A percentile compares a stretch with the other conserved stretches of the same genome.
phyloP scores from a whole-genome alignment of 2,888 invertebrate species.

The Parthenolecanium corni region DNA sequence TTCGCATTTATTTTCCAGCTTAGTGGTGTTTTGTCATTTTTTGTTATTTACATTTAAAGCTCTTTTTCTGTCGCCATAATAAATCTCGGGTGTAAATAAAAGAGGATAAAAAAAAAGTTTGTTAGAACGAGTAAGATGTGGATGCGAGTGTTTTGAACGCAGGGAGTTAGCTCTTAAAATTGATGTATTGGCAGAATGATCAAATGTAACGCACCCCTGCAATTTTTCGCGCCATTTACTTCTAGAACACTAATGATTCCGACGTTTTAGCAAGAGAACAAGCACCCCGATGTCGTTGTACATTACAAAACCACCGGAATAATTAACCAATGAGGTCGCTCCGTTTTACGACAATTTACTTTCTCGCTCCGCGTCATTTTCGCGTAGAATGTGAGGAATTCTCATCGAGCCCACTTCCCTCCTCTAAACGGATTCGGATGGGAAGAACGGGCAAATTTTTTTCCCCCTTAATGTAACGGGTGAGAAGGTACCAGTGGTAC shows the following conservation, averaged over 20 bases:
- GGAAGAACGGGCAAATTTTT: too few species aligned
- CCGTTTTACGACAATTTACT: constrained; percentile 25
- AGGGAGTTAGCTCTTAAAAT: constrained; percentile 25
- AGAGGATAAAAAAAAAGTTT: neutral
- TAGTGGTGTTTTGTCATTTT: too few species aligned
- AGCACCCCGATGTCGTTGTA: constrained; percentile 24
- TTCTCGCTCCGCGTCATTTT: constrained; percentile 13
- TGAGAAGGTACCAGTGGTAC: too few species aligned
- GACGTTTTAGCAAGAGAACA: constrained; percentile 22
- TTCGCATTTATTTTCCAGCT: too few species aligned
- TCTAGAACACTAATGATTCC: constrained; percentile 12
- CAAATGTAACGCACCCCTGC: constrained; percentile 26
- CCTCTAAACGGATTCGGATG: too few species aligned
- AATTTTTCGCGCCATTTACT: constrained; percentile 28
- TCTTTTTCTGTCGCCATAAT: constrained; percentile 5
- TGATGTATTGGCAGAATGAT: constrained; percentile 27
- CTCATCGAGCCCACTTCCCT: neutral
- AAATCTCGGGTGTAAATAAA: constrained; percentile 8
- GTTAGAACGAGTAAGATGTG: constrained; percentile 14
- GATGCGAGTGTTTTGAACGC: constrained; percentile 1
- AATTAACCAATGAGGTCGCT: constrained; percentile 23
- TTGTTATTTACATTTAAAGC: too few species aligned
- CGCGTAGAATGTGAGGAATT: constrained; percentile 14
- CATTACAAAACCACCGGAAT: constrained; percentile 27
- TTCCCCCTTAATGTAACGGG: too few species aligned